Base-by-base conservation (phyloP, 2,888 invertebrate genomes). In the Polydrusus tereticollis region DNA sequence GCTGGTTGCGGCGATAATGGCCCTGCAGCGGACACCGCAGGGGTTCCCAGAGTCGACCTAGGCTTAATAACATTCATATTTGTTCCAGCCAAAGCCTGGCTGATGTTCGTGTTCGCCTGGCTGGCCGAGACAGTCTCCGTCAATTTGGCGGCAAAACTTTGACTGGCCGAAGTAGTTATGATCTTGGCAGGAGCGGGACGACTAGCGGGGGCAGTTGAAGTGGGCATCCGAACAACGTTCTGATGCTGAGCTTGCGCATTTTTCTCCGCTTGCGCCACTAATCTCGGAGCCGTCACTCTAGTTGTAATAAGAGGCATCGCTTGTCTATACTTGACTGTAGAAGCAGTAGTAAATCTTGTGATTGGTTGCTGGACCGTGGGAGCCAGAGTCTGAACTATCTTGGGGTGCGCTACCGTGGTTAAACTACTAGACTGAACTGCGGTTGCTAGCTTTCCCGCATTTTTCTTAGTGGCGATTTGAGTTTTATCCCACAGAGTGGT, bases 141-240 rank as follows among this genome's bases (percentile, higher is more conserved):
- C 67, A 93, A 87, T 84, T 93, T 93, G 67, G 92, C 92, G 16
- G 93, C 93, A 85, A 93, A 93, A 1, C 92, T 91, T 85, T 90
- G 90, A 57, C 89, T 88, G n/a, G 90, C 87, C 18, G 82, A 86
- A 76, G 86, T 75, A 1, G 81, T 76, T 10, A 80, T 76, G 36
- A 78, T 72, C 55, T 81, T 78, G 20, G 80, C 77, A 10, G 78
- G 66, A 7, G 80, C 82, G 57, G 81, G 77, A 45, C 78, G 73
- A 23, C 88, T 88, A 86, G 88, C 88, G 72, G 89, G 88, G 41
- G 88, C 88, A 4, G 77, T 67, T 72, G 87, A 87, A 7, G 88
- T 88, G 78, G 89, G 88, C 12, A 74, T 60, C 16, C 78, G 73
- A 38, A 69, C 52, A 33, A 38, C 12, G 33, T 69, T 69, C 18